Conservation (phyloP, 2,797 vertebrate genomes). For the Gallinago stenura region DNA sequence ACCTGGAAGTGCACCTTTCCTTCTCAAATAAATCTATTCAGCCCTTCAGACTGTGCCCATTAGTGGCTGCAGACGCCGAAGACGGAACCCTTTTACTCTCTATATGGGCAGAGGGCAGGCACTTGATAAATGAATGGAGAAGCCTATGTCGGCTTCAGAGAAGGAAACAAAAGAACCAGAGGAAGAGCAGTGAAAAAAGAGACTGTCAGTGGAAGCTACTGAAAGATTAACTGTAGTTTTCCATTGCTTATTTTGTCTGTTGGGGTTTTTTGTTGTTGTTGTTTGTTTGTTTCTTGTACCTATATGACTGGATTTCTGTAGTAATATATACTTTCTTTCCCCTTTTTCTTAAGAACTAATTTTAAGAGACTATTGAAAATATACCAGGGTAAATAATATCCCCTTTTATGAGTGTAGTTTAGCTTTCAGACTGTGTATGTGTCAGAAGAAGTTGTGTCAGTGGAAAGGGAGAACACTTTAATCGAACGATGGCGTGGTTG, state of each 20-base stretch:
- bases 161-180: constrained; percentile 60
- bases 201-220: background rate
- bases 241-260: background rate
- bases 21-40: constrained; percentile 68
- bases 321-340: accelerated
- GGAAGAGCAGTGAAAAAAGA: background rate
- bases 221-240: background rate
- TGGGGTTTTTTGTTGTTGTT: background rate
- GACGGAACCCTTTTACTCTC: constrained; percentile 51
- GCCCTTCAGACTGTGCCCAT: constrained; percentile 65
- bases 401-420: constrained; percentile 3
- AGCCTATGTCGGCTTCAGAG: constrained; percentile 46
- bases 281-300: background rate
- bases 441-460: background rate
- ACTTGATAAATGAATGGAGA: constrained; percentile 76
- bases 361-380: background rate
- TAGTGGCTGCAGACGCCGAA: constrained; percentile 74
- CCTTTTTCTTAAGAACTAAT: background rate
- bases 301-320: background rate
- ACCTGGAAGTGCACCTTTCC: constrained; percentile 72
- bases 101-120: constrained; percentile 66
- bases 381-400: background rate
- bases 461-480: constrained; percentile 14
- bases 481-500: background rate
- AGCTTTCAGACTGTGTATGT: background rate